Conservation (phyloP, 2,888 invertebrate species). For the Actias luna region DNA sequence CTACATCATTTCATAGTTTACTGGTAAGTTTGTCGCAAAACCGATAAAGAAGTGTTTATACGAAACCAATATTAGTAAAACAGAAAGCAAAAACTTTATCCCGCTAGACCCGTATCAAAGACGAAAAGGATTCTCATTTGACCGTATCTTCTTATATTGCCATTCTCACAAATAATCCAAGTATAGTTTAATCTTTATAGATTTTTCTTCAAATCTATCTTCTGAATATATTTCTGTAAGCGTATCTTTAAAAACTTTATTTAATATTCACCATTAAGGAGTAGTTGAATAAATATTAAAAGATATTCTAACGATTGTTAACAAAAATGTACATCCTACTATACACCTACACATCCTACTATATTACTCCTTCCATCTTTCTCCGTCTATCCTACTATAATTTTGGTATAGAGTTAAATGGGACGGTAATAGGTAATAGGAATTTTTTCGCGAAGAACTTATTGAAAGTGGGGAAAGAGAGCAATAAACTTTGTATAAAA, state of each 20-base stretch:
- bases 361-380: too few species aligned
- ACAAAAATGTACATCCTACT: too few species aligned
- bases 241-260: neutral
- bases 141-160: constrained; percentile 43
- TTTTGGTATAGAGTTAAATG: too few species aligned
- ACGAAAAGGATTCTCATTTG: constrained; percentile 36
- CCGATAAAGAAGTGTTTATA: constrained; percentile 23
- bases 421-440: too few species aligned
- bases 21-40: neutral
- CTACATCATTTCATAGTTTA: neutral
- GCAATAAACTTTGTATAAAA: too few species aligned
- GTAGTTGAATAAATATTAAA: neutral
- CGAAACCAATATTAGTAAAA: constrained; percentile 19
- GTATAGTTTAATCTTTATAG: constrained; percentile 34
- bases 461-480: too few species aligned
- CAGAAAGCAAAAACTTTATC: constrained; percentile 35
- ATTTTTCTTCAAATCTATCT: constrained; percentile 23
- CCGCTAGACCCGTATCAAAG: constrained; percentile 55
- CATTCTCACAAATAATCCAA: constrained; percentile 36
- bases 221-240: neutral
- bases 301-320: too few species aligned
- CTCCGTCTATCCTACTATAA: too few species aligned
- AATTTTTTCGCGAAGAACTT: too few species aligned
- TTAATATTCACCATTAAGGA: neutral
- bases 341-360: too few species aligned